These are phyloP conservation scores for Eptesicus fuscus DNA, from an alignment of 2,113 vertebrate genomes.

Conservation along the genomic window DNA sequence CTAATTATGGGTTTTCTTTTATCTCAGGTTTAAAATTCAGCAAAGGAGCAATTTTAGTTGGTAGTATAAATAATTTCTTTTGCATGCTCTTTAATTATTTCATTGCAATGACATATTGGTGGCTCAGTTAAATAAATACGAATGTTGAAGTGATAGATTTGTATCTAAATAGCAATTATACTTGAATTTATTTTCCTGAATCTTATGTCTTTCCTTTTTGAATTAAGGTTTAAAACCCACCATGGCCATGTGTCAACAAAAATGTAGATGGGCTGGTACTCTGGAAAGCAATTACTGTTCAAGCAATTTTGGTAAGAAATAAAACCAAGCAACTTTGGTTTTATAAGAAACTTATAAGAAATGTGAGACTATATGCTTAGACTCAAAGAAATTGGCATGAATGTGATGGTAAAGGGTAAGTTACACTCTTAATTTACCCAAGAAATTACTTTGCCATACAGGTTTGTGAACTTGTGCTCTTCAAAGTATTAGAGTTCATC, in stretches of 20 bases:
- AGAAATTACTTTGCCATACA: slow-evolving; percentile 60
- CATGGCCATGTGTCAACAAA: slow-evolving; percentile 91
- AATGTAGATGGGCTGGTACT: slow-evolving; percentile 91
- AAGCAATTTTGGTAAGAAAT: slow-evolving; percentile 95
- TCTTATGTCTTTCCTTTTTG: slow-evolving; percentile 47
- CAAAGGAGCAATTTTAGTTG: not conserved
- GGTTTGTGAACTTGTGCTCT: not conserved
- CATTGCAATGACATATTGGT: not conserved
- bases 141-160: not conserved
- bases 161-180: not conserved
- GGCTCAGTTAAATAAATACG: not conserved
- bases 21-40: slow-evolving; percentile 43
- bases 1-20: slow-evolving; percentile 47
- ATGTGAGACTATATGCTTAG: slow-evolving; percentile 39
- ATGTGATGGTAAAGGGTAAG: slow-evolving; percentile 15
- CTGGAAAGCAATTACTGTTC: slow-evolving; percentile 95
- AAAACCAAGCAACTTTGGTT: not conserved
- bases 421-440: not conserved
- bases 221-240: slow-evolving; percentile 92
- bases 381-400: slow-evolving; percentile 31
- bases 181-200: slow-evolving; percentile 32
- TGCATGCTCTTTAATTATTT: not conserved
- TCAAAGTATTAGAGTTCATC: not conserved
- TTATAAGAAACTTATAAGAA: slow-evolving; percentile 23
- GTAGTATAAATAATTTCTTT: not conserved